Percentiles rank a stretch among this genome's conserved stretches.
Evolutionary conservation across 2,797 vertebrate species (phyloP).

Genomic region (Anguilla obscura): DNA sequence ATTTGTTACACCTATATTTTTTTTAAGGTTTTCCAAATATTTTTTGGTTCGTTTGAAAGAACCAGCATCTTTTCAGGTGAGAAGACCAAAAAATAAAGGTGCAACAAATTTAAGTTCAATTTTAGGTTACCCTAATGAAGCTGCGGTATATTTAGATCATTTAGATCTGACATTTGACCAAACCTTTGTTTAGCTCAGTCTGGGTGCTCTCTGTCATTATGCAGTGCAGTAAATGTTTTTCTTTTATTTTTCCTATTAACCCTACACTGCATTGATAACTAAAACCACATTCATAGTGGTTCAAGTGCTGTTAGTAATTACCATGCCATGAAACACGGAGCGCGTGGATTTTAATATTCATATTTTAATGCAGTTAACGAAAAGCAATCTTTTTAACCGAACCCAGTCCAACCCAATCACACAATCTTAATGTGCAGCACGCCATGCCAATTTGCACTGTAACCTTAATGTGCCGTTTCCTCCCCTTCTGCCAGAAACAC

Average conservation of each 20-base stretch:
- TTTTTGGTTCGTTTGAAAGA: not conserved
- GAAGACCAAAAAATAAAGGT: no score
- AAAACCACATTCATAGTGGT: not conserved
- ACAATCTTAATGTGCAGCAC: not conserved
- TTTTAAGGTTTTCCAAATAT: no score
- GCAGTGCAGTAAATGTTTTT: not conserved
- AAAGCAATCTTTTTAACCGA: not conserved
- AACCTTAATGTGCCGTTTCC: not conserved
- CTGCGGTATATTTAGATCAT: not conserved
- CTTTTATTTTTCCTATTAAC: not conserved
- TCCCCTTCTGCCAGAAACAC: not conserved
- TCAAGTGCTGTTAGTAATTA: not conserved
- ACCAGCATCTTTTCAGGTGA: not conserved
- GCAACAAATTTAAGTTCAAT: no score
- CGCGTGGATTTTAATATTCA: not conserved
- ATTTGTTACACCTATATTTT: no score
- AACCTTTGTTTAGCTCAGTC: not conserved
- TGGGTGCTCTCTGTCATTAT: not conserved
- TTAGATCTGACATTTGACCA: not conserved
- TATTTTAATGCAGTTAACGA: not conserved
- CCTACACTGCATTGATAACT: not conserved
- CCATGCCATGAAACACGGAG: not conserved
- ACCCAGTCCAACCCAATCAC: not conserved
- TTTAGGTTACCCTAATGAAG: no score
- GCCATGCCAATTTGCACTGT: not conserved